Base-by-base conservation (phyloP, 1,140 invertebrate genomes). In the Orius insidiosus region DNA sequence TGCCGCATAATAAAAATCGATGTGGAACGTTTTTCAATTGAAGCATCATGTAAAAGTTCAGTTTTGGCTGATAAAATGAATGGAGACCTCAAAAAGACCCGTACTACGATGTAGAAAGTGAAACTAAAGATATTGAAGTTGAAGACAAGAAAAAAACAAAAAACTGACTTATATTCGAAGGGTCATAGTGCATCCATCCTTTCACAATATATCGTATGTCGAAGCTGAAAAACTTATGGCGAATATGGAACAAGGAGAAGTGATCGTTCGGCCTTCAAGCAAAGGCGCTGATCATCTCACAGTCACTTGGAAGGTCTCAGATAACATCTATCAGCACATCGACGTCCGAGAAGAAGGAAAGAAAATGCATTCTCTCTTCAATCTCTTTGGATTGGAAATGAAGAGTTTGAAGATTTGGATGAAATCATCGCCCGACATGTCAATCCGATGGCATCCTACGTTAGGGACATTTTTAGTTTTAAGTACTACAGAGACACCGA, bases 391-490 rank as follows among this genome's bases (percentile, higher is more conserved):
- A 95, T 96, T 51, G 79, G 78, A 9, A 77, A 71, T 45, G 85
- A 86, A 57, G 85, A 94, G 57, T 98, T 93, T 65, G 95, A 99
- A 69, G 95, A 98, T 67, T 64, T 98, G 10, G 95, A 99, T 66
- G 95, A 99, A 80, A 99, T 99, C 38, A 88, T 98, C 32, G 93
- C 94, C 0, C 74, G 93, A 8, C 76, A 95, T 63, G 79, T 99
- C 4, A 90, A 85, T 52, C 95, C 94, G 0, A 95, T 99, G 89
- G 92, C 94, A 2, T 71, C 76, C 0, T 81, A 83, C 59, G 88
- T 86, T 1, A 71, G 89, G 1, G 94, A 98, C 59, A 69, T 98
- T 18, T 64, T 94, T 9, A 74, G 78, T 14, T 96, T 93, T 61
- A 93, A 92, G 58, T 95, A 96, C 59, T 95, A 80, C 60, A 78